Evolutionary conservation across 2,888 invertebrate species (phyloP).

Genomic region (Apotomis turbidana): DNA sequence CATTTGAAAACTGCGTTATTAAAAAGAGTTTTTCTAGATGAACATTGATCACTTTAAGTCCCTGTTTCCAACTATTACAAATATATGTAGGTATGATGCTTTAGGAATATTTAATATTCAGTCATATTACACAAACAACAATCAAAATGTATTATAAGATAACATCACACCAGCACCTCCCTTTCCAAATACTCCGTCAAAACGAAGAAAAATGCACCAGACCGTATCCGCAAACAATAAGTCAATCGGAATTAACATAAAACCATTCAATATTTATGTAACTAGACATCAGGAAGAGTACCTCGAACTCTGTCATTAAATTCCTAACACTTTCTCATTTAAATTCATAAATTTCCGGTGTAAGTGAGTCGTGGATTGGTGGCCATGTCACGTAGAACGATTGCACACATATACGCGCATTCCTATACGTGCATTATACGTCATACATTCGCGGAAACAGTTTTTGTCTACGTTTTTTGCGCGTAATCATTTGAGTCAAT

Average conservation of each 20-base stretch:
- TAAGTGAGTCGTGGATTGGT: slow-evolving; percentile 67
- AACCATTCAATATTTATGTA: slow-evolving; percentile 69
- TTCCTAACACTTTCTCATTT: slow-evolving; percentile 83
- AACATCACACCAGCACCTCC: slow-evolving; percentile 25
- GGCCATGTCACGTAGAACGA: slow-evolving; percentile 75
- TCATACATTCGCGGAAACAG: slow-evolving; percentile 39
- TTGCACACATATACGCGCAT: slow-evolving; percentile 66
- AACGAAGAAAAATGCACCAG: slow-evolving; percentile 53
- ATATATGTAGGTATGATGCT: too few relatives aligned
- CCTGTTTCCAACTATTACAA: too few relatives aligned
- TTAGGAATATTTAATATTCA: background rate
- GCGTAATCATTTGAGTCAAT: background rate
- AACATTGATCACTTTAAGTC: too few relatives aligned
- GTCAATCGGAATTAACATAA: slow-evolving; percentile 46
- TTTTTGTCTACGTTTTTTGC: slow-evolving; percentile 26
- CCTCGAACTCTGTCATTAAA: slow-evolving; percentile 77
- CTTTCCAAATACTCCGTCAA: slow-evolving; percentile 37
- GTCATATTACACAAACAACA: background rate
- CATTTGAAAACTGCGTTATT: too few relatives aligned
- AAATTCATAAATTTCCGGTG: slow-evolving; percentile 84
- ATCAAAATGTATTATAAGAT: slow-evolving; percentile 16
- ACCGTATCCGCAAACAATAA: slow-evolving; percentile 63
- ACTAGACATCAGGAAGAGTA: slow-evolving; percentile 68
- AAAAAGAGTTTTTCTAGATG: too few relatives aligned
- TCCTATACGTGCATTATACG: slow-evolving; percentile 50